phyloP scores from a whole-genome alignment of 2,888 invertebrate species.

The Campaea margaritaria region DNA sequence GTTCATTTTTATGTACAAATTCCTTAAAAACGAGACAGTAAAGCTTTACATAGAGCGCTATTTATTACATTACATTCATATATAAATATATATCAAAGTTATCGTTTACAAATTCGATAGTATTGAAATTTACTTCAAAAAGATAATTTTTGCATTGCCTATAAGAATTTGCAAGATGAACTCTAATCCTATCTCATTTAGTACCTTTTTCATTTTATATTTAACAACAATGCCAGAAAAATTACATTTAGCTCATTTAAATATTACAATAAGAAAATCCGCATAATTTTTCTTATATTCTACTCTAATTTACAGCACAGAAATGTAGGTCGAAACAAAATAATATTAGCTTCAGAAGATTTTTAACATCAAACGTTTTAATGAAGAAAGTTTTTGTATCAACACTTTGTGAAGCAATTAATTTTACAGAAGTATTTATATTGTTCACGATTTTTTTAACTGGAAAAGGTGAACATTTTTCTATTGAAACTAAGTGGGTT shows the following conservation, averaged over 20 bases:
- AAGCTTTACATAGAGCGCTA: conserved; percentile 76
- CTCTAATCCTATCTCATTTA: conserved; percentile 1
- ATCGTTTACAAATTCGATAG: conserved; percentile 41
- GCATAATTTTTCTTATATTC: conserved; percentile 5
- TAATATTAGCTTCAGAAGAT: conserved; percentile 49
- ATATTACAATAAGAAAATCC: conserved; percentile 3
- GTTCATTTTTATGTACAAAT: conserved; percentile 77
- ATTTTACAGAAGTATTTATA: conserved; percentile 40
- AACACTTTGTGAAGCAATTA: conserved; percentile 57
- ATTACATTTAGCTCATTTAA: conserved; percentile 3
- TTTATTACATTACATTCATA: conserved; percentile 35
- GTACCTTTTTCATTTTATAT: background rate
- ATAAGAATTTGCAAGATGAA: conserved; percentile 18
- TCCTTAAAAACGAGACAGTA: conserved; percentile 69
- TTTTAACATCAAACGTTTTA: conserved; percentile 57
- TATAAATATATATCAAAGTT: conserved; percentile 25
- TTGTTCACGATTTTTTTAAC: conserved; percentile 14
- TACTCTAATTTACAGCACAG: conserved; percentile 32
- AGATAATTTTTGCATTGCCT: conserved; percentile 27
- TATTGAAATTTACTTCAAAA: conserved; percentile 33
- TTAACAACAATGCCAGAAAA: background rate
- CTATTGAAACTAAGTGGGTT: conserved; percentile 62
- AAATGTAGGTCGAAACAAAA: conserved; percentile 40
- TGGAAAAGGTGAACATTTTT: conserved; percentile 5
- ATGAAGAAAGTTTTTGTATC: conserved; percentile 60